Conservation (phyloP, 2,888 invertebrate genomes). For the Leptogaster cylindrica region DNA sequence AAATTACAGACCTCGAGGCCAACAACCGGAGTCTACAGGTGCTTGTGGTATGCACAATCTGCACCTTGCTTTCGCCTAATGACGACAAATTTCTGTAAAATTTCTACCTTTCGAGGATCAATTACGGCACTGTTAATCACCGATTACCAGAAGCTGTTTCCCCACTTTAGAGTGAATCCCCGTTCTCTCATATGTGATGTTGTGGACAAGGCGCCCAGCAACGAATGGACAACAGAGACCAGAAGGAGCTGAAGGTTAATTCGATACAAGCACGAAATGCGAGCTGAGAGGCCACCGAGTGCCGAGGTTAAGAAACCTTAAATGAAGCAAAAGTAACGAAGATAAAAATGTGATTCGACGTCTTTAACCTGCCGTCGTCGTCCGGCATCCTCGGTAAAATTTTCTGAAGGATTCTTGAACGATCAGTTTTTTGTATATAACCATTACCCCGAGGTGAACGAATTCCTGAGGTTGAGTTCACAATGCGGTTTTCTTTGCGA, state of each 20-base stretch:
- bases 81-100: slow-evolving; percentile 12
- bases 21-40: slow-evolving; percentile 15
- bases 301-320: slow-evolving; percentile 30
- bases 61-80: slow-evolving; percentile 20
- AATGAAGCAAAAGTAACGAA: slow-evolving; percentile 23
- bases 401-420: slow-evolving; percentile 6
- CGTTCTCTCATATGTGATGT: slow-evolving; percentile 20
- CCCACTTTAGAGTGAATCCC: slow-evolving; percentile 1
- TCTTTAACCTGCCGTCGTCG: slow-evolving; percentile 8
- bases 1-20: slow-evolving; percentile 21
- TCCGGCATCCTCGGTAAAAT: slow-evolving; percentile 1
- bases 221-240: background rate
- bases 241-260: slow-evolving; percentile 18
- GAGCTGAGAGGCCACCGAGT: slow-evolving; percentile 19
- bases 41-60: background rate
- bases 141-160: slow-evolving; percentile 21
- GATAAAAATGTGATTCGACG: slow-evolving; percentile 23
- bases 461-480: slow-evolving; percentile 36
- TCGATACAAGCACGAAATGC: slow-evolving; percentile 31
- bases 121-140: slow-evolving; percentile 9
- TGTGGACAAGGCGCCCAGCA: background rate
- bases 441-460: background rate
- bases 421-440: slow-evolving; percentile 3
- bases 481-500: slow-evolving; percentile 26
- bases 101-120: slow-evolving; percentile 6